A percentile compares a stretch with the other conserved stretches of the same genome.
These are phyloP conservation scores for Meteorus cinctellus DNA, from an alignment of 2,888 invertebrate species.

Conservation along the genomic window DNA sequence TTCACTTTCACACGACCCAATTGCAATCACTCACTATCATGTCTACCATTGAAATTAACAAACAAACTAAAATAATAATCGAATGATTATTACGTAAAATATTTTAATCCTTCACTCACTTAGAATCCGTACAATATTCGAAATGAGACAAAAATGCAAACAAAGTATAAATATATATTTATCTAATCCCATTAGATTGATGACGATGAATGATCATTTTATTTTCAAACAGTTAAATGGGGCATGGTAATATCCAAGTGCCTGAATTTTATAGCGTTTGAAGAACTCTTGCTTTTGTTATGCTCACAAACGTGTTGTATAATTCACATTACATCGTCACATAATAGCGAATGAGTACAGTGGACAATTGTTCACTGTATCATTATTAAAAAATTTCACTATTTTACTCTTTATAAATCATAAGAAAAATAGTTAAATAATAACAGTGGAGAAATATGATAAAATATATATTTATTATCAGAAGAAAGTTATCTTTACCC, in stretches of 20 bases:
- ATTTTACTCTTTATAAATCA: not conserved
- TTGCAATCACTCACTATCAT: not conserved
- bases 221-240: not conserved
- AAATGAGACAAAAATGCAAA: not conserved
- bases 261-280: not conserved
- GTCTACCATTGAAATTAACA: not conserved
- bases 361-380: not conserved
- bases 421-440: not conserved
- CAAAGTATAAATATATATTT: not conserved
- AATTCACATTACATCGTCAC: not conserved
- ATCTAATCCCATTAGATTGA: not conserved
- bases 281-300: not conserved
- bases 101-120: not conserved
- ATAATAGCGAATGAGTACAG: not conserved
- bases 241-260: not conserved
- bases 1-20: not conserved
- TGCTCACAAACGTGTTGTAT: not conserved
- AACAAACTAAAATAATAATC: not conserved
- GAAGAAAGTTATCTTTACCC: slow-evolving; percentile 1
- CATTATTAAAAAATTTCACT: not conserved
- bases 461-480: not conserved
- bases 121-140: not conserved
- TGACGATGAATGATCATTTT: not conserved
- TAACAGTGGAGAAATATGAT: not conserved
- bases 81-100: not conserved